Evolutionary conservation across 2,888 invertebrate species (phyloP).

Genomic region (Cephus pygmeus): DNA sequence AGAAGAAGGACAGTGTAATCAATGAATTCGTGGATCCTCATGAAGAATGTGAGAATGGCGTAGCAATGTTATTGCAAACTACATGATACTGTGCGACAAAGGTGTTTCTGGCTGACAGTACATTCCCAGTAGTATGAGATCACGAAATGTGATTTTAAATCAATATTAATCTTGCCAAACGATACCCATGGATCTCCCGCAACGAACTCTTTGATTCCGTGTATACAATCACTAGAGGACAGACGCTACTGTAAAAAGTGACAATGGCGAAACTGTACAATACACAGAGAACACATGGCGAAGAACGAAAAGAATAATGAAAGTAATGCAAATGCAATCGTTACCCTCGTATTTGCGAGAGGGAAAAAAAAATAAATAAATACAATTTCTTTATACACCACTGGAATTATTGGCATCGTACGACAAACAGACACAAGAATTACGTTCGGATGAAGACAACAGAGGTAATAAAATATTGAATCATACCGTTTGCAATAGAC

Average conservation of each 20-base stretch:
- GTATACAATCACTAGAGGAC: neutral
- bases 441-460: neutral
- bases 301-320: neutral
- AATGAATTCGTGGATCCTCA: neutral
- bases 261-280: neutral
- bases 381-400: slow-evolving; percentile 15
- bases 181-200: neutral
- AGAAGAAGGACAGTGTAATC: neutral
- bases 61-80: neutral
- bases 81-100: neutral
- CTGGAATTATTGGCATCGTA: neutral
- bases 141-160: neutral
- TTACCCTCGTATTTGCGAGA: slow-evolving; percentile 11
- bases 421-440: neutral
- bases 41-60: neutral
- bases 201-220: neutral
- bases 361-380: slow-evolving; percentile 11
- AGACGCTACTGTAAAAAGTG: neutral
- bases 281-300: neutral
- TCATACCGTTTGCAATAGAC: slow-evolving; percentile 37
- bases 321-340: slow-evolving; percentile 11
- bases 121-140: neutral
- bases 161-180: too few relatives aligned
- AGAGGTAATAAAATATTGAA: neutral
- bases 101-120: neutral